A percentile compares a stretch with the other conserved stretches of the same genome.
Conservation (phyloP, 2,113 vertebrate species). For the Porphyrio hochstetteri region DNA sequence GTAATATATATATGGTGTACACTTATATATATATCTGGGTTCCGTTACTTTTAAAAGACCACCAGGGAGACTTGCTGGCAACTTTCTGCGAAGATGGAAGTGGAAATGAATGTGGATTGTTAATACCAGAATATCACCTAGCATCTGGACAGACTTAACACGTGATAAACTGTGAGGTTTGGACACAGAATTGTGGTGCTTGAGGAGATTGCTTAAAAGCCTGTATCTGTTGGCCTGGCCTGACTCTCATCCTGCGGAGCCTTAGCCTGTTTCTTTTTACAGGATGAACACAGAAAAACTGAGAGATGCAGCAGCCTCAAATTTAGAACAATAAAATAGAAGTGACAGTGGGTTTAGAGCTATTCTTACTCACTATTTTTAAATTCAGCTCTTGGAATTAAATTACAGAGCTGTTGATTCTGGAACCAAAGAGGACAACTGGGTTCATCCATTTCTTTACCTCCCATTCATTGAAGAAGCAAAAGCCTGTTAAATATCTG, state of each 20-base stretch:
- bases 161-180: conserved; percentile 44
- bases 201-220: conserved; percentile 2
- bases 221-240: not conserved
- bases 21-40: not conserved
- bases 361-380: not conserved
- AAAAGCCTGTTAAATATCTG: not conserved
- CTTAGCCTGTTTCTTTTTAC: not conserved
- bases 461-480: not conserved
- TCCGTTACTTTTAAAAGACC: conserved; percentile 22
- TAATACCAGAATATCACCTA: conserved; percentile 30
- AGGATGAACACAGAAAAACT: not conserved
- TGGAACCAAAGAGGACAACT: not conserved
- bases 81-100: not conserved
- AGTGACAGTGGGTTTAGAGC: not conserved
- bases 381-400: not conserved
- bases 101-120: conserved; percentile 12
- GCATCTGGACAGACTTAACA: conserved; percentile 53
- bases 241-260: not conserved
- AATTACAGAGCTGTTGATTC: not conserved
- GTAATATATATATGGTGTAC: not conserved
- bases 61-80: not conserved
- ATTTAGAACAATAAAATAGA: not conserved
- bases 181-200: conserved; percentile 18
- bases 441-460: not conserved
- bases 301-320: not conserved